phyloP scores from a whole-genome alignment of 2,113 vertebrate genomes.

The Cisticola juncidis region DNA sequence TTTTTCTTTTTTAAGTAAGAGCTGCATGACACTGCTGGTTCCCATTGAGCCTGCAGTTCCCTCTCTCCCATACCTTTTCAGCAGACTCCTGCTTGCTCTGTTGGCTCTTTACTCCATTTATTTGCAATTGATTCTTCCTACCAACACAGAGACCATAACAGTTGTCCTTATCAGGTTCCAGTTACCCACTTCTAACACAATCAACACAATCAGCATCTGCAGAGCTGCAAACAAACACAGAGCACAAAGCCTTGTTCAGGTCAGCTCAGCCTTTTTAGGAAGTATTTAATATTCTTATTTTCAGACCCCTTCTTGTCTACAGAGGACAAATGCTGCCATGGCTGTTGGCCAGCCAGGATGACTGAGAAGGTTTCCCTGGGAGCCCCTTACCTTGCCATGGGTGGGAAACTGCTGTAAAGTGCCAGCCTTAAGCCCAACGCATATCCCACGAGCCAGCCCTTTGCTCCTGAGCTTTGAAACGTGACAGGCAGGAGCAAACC shows the following conservation, averaged over 20 bases:
- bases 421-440: neutral
- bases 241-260: neutral
- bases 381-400: neutral
- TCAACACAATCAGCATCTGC: neutral
- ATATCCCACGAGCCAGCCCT: neutral
- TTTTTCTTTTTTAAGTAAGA: neutral
- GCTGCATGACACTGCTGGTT: neutral
- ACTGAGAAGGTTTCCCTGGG: neutral
- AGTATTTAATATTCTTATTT: neutral
- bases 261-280: neutral
- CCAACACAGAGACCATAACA: neutral
- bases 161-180: neutral
- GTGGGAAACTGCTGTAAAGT: neutral
- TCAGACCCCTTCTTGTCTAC: neutral
- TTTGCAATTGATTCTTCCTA: neutral
- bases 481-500: neutral
- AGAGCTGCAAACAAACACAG: conserved; percentile 11
- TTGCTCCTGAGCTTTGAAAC: neutral
- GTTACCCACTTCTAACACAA: neutral
- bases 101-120: neutral
- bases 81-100: neutral
- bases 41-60: neutral
- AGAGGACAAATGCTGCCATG: neutral
- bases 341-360: neutral
- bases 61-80: neutral